Evolutionary conservation across 2,797 vertebrate genomes (phyloP).

Genomic region (Enteromius radiatus): DNA sequence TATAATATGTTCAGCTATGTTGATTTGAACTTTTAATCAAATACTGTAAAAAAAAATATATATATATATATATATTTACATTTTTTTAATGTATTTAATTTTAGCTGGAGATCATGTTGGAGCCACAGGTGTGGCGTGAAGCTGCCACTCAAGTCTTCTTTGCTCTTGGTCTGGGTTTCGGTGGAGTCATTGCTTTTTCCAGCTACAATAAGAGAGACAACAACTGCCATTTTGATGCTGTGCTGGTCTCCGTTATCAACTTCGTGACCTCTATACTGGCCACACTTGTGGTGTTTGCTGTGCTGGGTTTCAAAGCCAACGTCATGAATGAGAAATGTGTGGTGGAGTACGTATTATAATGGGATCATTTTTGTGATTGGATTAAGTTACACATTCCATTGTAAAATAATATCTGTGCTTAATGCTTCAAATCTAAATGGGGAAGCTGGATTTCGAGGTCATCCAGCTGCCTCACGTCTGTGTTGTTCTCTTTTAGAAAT

Average conservation of each 20-base stretch:
- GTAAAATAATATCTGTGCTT: not conserved
- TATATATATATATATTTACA: too few species aligned
- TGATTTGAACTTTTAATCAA: not conserved
- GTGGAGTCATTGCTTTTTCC: conserved; percentile 97
- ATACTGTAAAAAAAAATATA: too few species aligned
- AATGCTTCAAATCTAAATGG: not conserved
- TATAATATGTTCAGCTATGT: too few species aligned
- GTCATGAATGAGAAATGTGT: conserved; percentile 98
- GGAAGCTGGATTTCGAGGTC: conserved; percentile 3
- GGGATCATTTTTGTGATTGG: conserved; percentile 21
- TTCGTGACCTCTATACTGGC: conserved; percentile 95
- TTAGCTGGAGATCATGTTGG: conserved; percentile 97
- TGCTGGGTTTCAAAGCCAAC: conserved; percentile 98
- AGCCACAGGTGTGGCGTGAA: conserved; percentile 96
- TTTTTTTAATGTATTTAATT: not conserved
- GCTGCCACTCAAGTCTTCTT: conserved; percentile 98
- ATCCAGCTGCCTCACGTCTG: conserved; percentile 1
- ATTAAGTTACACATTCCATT: conserved; percentile 7
- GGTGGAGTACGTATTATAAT: conserved; percentile 87
- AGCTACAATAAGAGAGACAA: conserved; percentile 99
- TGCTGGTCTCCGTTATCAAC: conserved; percentile 93
- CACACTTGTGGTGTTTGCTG: conserved; percentile 95
- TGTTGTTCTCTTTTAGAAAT: conserved; percentile 76
- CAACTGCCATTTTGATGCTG: conserved; percentile 97
- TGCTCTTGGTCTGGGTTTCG: conserved; percentile 92